These are phyloP conservation scores for Xanthostigma xanthostigma DNA, from an alignment of 2,888 invertebrate species.

Conservation along the genomic window DNA sequence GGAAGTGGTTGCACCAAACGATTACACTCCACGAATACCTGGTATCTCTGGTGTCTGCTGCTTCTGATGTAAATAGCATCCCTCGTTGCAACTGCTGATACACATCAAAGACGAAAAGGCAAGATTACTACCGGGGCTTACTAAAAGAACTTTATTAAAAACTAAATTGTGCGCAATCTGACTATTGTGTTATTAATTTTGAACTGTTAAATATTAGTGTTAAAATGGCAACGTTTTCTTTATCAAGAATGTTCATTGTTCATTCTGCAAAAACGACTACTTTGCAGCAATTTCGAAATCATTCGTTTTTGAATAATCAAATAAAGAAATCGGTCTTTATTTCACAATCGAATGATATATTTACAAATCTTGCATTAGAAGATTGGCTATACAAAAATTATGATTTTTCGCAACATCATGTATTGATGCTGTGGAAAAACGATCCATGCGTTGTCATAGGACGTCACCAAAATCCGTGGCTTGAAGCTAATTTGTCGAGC, in stretches of 20 bases:
- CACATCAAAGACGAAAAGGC: too few species aligned
- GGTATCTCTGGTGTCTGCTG: constrained; percentile 62
- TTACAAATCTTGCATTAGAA: constrained; percentile 86
- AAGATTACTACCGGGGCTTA: too few species aligned
- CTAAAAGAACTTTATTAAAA: too few species aligned
- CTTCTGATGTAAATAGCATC: too few species aligned
- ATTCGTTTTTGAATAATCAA: constrained; percentile 24
- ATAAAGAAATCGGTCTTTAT: constrained; percentile 78
- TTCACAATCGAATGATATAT: constrained; percentile 82
- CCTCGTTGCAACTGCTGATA: too few species aligned
- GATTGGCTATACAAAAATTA: constrained; percentile 89
- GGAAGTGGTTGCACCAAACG: constrained; percentile 91
- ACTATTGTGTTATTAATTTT: not conserved
- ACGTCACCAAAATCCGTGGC: constrained; percentile 92
- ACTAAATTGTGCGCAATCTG: too few species aligned
- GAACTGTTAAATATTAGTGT: not conserved
- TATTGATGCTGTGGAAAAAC: constrained; percentile 86
- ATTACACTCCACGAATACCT: constrained; percentile 77
- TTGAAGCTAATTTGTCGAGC: constrained; percentile 67
- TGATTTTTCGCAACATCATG: constrained; percentile 67
- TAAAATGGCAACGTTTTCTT: constrained; percentile 4
- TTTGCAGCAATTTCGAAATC: not conserved
- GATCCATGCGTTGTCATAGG: constrained; percentile 92
- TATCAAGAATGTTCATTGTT: not conserved
- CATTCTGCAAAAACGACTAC: constrained; percentile 1